phyloP scores from a whole-genome alignment of 2,797 vertebrate genomes.

The Tenualosa ilisha region DNA sequence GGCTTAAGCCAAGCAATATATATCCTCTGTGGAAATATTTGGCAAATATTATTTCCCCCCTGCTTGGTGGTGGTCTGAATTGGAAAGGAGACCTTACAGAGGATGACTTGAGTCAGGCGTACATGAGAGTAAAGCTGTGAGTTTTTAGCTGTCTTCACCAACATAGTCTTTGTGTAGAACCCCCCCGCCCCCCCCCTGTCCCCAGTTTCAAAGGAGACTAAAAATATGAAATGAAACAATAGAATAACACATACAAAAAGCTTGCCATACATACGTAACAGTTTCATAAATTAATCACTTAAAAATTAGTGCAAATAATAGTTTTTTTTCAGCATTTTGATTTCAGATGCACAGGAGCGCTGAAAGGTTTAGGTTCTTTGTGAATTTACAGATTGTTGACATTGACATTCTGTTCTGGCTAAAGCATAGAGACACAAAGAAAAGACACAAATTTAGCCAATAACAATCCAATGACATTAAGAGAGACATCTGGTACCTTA shows the following conservation, averaged over 20 bases:
- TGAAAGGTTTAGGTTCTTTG: not conserved
- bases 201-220: not conserved
- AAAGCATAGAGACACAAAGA: not conserved
- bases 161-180: not conserved
- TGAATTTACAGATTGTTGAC: not conserved
- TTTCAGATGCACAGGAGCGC: not conserved
- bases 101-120: no score
- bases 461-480: not conserved
- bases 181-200: not conserved
- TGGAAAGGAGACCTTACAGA: not conserved
- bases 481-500: not conserved
- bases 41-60: not conserved
- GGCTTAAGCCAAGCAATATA: not conserved
- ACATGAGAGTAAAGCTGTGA: not conserved
- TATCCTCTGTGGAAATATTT: not conserved
- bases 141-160: not conserved
- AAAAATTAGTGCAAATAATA: slow-evolving; percentile 10
- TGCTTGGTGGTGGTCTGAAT: not conserved
- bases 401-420: not conserved
- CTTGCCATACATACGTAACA: not conserved
- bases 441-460: not conserved
- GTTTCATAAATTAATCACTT: not conserved
- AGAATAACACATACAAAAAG: slow-evolving; percentile 1
- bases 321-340: not conserved
- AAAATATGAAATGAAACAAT: not conserved